These are phyloP conservation scores for Apostichopus japonicus DNA, from an alignment of 35 echinoderm and acorn worm genomes.

Conservation along the genomic window DNA sequence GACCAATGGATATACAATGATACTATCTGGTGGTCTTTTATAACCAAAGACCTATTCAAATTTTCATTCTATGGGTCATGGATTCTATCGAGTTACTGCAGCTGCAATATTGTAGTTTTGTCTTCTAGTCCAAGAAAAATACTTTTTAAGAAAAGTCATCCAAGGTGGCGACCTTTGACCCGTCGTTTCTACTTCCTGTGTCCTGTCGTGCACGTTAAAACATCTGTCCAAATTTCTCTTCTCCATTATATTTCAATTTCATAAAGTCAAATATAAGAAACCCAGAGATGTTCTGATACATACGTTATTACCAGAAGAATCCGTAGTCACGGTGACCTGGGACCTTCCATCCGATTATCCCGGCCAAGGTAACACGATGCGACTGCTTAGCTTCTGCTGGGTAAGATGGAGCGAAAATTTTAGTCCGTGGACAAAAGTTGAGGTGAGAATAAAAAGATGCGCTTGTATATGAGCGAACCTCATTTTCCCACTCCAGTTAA, in stretches of 20 bases:
- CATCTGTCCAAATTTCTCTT: too few species aligned
- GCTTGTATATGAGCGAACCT: too few species aligned
- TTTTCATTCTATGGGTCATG: too few species aligned
- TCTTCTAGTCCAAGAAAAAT: too few species aligned
- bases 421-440: not conserved
- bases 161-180: not conserved
- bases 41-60: too few species aligned
- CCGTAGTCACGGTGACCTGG: not conserved
- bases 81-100: too few species aligned
- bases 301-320: not conserved
- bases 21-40: too few species aligned
- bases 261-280: not conserved
- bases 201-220: not conserved
- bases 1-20: too few species aligned
- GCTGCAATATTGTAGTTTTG: too few species aligned
- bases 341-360: slow-evolving; percentile 27
- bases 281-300: not conserved
- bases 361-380: not conserved
- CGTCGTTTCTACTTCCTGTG: not conserved
- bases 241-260: not conserved
- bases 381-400: not conserved
- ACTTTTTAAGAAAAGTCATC: too few species aligned
- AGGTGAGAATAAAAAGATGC: not conserved
- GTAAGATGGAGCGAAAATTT: slow-evolving; percentile 8
- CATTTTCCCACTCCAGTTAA: not conserved